A percentile compares a stretch with the other conserved stretches of the same genome.
These are phyloP conservation scores for Branchellion lobata DNA, from an alignment of 2,888 invertebrate species.

Conservation along the genomic window DNA sequence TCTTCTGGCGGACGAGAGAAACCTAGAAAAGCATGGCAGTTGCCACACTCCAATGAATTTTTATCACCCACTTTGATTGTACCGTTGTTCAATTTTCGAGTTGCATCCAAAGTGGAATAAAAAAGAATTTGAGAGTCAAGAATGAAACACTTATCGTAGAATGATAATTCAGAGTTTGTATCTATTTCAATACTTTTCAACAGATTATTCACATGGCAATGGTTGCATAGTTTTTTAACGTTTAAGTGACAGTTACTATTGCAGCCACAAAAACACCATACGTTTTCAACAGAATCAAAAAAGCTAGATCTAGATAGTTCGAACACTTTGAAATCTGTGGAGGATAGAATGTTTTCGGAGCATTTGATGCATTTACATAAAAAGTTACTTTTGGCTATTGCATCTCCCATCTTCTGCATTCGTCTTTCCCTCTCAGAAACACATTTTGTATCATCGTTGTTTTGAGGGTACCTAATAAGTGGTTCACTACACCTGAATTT, in stretches of 20 bases:
- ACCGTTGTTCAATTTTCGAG: background rate
- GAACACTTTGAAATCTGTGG: background rate
- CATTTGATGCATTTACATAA: background rate
- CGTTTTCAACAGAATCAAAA: background rate
- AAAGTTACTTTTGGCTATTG: background rate
- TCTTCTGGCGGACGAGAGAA: no score
- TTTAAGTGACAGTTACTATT: background rate
- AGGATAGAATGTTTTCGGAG: background rate
- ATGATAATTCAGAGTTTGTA: background rate
- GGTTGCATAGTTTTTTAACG: background rate
- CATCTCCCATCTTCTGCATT: background rate
- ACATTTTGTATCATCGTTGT: background rate
- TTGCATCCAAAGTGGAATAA: background rate
- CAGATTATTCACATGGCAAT: background rate
- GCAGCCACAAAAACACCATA: constrained; percentile 12
- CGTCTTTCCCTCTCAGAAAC: background rate
- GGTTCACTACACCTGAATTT: background rate
- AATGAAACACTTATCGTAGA: background rate
- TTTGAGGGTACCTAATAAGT: background rate
- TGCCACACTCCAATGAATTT: background rate
- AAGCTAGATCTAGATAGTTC: background rate
- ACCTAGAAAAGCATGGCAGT: background rate
- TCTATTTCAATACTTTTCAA: background rate
- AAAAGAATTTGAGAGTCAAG: background rate
- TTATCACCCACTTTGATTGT: background rate